These are phyloP conservation scores for Monodelphis domestica DNA, from an alignment of 2,797 vertebrate species.

Conservation along the genomic window DNA sequence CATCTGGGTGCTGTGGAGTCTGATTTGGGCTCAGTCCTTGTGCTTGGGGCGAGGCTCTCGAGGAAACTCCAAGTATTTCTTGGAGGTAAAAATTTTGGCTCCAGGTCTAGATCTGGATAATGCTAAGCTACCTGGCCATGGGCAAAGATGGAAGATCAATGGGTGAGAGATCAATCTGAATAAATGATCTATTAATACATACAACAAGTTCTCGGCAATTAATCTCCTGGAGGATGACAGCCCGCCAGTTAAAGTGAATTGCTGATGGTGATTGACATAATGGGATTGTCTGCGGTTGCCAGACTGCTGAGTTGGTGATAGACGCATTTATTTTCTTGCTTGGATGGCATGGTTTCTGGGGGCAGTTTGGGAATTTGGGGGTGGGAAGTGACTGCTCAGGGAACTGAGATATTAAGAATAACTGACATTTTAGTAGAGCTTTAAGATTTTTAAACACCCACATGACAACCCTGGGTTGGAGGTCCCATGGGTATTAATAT, in stretches of 20 bases:
- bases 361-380: not conserved
- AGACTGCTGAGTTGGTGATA: slow-evolving; percentile 72
- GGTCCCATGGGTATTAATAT: not conserved
- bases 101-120: slow-evolving; percentile 60
- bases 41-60: not conserved
- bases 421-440: not conserved
- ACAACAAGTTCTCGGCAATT: slow-evolving; percentile 68
- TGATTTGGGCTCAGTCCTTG: not conserved
- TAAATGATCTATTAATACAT: slow-evolving; percentile 77
- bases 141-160: slow-evolving; percentile 69
- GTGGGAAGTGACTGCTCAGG: not conserved
- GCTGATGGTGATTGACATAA: slow-evolving; percentile 72
- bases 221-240: slow-evolving; percentile 69
- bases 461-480: not conserved
- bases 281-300: slow-evolving; percentile 65
- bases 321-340: slow-evolving; percentile 72
- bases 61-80: slow-evolving; percentile 54
- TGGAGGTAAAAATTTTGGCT: slow-evolving; percentile 52
- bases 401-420: slow-evolving; percentile 31
- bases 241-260: slow-evolving; percentile 50
- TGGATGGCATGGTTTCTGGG: slow-evolving; percentile 67
- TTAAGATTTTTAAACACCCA: not conserved
- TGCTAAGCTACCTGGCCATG: slow-evolving; percentile 54
- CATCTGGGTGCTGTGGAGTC: slow-evolving; percentile 18
- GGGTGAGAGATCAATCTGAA: slow-evolving; percentile 72